Evolutionary conservation across 2,797 vertebrate genomes (phyloP).

Genomic region (Periparus ater): DNA sequence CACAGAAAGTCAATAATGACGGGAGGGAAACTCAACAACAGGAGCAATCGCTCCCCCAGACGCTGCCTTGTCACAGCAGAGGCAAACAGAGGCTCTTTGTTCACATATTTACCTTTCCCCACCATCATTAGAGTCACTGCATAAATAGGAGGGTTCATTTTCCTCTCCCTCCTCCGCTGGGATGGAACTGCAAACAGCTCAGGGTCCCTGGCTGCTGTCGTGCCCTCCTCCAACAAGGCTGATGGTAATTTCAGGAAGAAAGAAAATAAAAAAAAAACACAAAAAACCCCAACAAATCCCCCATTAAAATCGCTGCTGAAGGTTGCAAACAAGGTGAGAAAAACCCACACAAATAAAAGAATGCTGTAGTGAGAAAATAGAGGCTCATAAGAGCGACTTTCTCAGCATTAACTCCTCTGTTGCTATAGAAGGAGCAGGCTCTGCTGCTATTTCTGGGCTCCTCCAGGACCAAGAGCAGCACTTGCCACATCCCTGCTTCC

Average conservation of each 20-base stretch:
- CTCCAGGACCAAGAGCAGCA: neutral
- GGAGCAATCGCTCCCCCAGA: neutral
- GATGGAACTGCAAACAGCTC: neutral
- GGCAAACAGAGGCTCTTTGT: neutral
- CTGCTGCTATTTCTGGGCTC: neutral
- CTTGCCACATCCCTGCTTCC: neutral
- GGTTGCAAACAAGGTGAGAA: neutral
- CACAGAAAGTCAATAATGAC: neutral
- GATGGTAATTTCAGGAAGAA: neutral
- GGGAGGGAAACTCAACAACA: neutral
- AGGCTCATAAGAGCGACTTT: neutral
- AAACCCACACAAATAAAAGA: neutral
- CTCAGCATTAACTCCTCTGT: neutral
- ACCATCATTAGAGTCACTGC: neutral
- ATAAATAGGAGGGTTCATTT: neutral
- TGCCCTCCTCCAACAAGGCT: neutral
- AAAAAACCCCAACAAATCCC: neutral
- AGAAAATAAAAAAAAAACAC: neutral
- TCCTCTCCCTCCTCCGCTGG: neutral
- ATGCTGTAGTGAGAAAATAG: fast-evolving
- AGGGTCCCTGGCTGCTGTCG: neutral
- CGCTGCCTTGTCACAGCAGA: neutral
- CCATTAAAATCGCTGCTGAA: neutral
- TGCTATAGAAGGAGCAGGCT: neutral
- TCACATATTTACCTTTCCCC: conserved; percentile 3